Evolutionary conservation across 2,113 vertebrate genomes (phyloP).

Genomic region (Neolamprologus brichardi): DNA sequence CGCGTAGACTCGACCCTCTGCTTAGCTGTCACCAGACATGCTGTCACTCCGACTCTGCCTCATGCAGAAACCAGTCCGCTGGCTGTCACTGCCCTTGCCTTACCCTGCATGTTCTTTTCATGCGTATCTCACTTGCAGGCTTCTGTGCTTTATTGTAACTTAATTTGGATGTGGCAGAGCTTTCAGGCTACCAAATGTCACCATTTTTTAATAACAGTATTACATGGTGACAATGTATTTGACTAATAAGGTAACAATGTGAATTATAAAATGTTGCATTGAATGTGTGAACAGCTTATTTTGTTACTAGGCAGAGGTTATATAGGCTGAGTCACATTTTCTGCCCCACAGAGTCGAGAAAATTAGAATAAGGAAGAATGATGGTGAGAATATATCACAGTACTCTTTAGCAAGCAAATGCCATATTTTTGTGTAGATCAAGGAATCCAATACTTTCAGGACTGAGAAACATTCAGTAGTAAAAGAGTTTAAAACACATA

Average conservation of each 20-base stretch:
- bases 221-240: background rate
- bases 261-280: background rate
- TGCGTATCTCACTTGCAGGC: background rate
- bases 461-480: background rate
- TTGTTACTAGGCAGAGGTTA: background rate
- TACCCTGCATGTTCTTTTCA: slow-evolving; percentile 55
- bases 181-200: background rate
- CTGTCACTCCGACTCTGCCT: slow-evolving; percentile 45
- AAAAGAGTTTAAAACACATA: background rate
- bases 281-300: background rate
- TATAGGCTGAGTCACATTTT: background rate
- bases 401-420: background rate
- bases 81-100: slow-evolving; percentile 51
- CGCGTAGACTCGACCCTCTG: background rate
- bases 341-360: background rate
- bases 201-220: background rate
- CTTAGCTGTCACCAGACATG: slow-evolving; percentile 46
- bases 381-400: background rate
- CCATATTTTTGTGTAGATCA: background rate
- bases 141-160: background rate
- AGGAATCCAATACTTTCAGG: background rate
- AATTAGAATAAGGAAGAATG: background rate
- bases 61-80: slow-evolving; percentile 36
- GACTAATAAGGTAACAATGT: background rate
- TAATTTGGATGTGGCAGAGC: background rate